These are phyloP conservation scores for Perognathus longimembris DNA, from an alignment of 2,113 vertebrate genomes.

Conservation along the genomic window DNA sequence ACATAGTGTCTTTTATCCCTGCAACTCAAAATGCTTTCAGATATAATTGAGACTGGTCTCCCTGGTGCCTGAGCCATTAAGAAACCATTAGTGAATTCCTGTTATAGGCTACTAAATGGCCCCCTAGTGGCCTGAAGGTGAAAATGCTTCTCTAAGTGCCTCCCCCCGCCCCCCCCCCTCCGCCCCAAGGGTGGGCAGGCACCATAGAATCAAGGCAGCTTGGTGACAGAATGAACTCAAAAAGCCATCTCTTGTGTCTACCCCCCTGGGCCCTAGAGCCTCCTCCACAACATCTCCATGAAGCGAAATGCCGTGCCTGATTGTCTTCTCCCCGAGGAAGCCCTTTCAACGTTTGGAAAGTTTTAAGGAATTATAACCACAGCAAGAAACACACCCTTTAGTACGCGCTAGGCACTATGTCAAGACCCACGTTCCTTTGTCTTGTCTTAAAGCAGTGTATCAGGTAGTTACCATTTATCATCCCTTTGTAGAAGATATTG, in stretches of 20 bases:
- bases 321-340: neutral
- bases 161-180: neutral
- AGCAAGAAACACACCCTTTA: neutral
- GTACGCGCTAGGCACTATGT: neutral
- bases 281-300: neutral
- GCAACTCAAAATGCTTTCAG: constrained; percentile 80
- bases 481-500: constrained; percentile 22
- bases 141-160: constrained; percentile 65
- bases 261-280: neutral
- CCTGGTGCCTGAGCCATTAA: constrained; percentile 79
- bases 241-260: constrained; percentile 53
- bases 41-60: constrained; percentile 80
- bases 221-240: constrained; percentile 14
- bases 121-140: constrained; percentile 81
- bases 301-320: neutral
- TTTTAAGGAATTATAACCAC: constrained; percentile 26
- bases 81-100: constrained; percentile 77
- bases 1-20: constrained; percentile 78
- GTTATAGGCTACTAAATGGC: constrained; percentile 70
- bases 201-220: constrained; percentile 23
- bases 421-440: neutral
- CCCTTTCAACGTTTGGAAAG: constrained; percentile 8
- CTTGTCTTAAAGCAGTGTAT: neutral
- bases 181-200: constrained; percentile 21
- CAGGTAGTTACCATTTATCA: neutral